phyloP scores from a whole-genome alignment of 1,140 invertebrate genomes.

The Maconellicoccus hirsutus region DNA sequence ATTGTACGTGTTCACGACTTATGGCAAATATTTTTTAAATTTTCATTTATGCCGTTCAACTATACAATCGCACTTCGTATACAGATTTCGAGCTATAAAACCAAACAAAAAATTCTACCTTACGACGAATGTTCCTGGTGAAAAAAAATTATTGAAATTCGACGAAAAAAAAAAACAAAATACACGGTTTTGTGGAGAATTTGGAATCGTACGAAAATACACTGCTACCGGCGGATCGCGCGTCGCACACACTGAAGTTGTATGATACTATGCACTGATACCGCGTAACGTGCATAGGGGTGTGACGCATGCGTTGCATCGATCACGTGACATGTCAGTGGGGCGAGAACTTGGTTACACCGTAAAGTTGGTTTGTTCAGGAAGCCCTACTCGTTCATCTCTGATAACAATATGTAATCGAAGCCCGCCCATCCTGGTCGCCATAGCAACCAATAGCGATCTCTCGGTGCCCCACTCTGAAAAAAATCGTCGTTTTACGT shows the following conservation, averaged over 20 bases:
- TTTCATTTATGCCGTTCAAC: too few relatives aligned
- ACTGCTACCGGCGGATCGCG: conserved; percentile 12
- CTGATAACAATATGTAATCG: neutral
- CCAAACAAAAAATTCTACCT: too few relatives aligned
- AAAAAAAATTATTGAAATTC: neutral
- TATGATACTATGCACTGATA: conserved; percentile 1
- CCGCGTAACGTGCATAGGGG: conserved; percentile 5
- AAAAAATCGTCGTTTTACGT: conserved; percentile 10
- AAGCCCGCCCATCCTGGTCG: conserved; percentile 1
- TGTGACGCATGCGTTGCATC: neutral
- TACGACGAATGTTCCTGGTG: too few relatives aligned
- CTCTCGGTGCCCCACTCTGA: conserved; percentile 9
- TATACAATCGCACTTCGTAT: too few relatives aligned
- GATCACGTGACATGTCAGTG: neutral
- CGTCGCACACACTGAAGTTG: conserved; percentile 13
- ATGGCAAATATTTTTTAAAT: neutral
- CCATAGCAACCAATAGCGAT: conserved; percentile 16
- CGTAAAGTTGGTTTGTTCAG: conserved; percentile 6
- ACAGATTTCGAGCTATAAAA: too few relatives aligned
- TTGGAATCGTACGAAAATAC: neutral
- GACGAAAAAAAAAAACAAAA: neutral
- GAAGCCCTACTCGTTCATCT: neutral
- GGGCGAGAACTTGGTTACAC: neutral
- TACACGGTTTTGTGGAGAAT: neutral
- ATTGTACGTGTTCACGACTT: neutral